Base-by-base conservation (phyloP, 2,113 vertebrate species). In the Bufo bufo region DNA sequence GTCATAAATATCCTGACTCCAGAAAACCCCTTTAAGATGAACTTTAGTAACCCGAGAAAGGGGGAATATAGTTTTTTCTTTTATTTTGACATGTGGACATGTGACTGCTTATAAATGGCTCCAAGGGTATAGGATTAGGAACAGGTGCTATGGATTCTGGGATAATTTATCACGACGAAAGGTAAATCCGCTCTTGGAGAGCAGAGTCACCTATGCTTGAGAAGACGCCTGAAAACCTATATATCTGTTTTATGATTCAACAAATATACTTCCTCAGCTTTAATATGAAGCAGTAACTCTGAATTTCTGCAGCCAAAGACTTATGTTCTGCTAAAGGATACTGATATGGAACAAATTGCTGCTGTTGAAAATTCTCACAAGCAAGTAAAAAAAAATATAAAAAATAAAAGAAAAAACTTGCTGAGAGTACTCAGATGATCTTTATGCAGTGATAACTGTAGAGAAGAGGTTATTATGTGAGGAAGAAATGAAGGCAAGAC, bases 261-360 rank as follows among this genome's bases (percentile, higher is more conserved):
- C 72, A 75, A 19, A 77, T 59, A 63, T 5, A 61, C 71, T 74
- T 9, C 45, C 84, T 63, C 69, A 6, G 54, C 52, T 23, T 85
- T 77, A 77, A 77, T 77, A 63, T 85, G 23, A 77, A 77, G 56
- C 72, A 20, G 56, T 23, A 86, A 84, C 33, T 59, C 87, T 84
- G 87, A 45, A 84, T 78, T 52, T 66, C 71, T 88, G 56, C 87
- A 84, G 50, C 72, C 87, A 89, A 66, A 84, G 71, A 83, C 56
- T 83, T 72, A 88, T 83, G 80, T 84, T 89, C 23, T 84, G 47
- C 72, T 84, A 77, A 75, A 23, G 45, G 88, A 90, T 77, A 17
- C 85, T 81, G 47, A n/a, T 6, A 10, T 65, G 54, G 63, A 86
- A 90, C 16, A 78, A 85, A 90, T 0, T 69, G 33, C 50, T 74